A percentile compares a stretch with the other conserved stretches of the same genome.
Evolutionary conservation across 2,888 invertebrate species (phyloP).

Genomic region (Prenolepis imparis): DNA sequence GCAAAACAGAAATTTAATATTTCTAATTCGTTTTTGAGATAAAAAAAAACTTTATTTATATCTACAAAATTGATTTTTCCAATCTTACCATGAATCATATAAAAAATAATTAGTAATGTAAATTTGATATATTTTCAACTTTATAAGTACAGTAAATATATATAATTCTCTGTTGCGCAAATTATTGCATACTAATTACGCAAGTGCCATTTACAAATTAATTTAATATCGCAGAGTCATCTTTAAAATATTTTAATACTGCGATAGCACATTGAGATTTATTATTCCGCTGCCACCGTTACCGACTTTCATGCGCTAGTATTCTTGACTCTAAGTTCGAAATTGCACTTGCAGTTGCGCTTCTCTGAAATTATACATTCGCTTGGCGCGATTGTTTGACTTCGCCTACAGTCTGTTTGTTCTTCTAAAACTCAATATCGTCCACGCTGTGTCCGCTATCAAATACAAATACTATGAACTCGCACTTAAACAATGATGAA

Average conservation of each 20-base stretch:
- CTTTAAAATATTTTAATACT: not conserved
- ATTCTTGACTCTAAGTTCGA: conserved; percentile 49
- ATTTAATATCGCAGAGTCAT: not conserved
- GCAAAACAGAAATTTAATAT: not conserved
- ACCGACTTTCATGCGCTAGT: conserved; percentile 30
- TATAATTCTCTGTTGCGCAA: not conserved
- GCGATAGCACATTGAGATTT: not conserved
- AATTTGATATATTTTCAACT: not conserved
- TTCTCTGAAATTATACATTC: conserved; percentile 57
- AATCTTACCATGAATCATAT: not conserved
- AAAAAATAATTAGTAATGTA: not conserved
- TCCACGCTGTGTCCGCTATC: conserved; percentile 59
- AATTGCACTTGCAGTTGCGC: conserved; percentile 63
- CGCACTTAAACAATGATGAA: conserved; percentile 46
- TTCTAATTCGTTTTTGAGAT: not conserved
- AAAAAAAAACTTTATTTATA: not conserved
- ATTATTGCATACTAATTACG: not conserved
- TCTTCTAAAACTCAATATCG: conserved; percentile 70
- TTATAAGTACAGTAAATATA: not conserved
- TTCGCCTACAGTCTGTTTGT: conserved; percentile 48
- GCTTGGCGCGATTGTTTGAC: conserved; percentile 67
- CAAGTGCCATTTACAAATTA: not conserved
- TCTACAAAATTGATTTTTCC: not conserved
- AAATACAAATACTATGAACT: conserved; percentile 61
- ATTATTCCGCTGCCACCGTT: conserved; percentile 9